Conservation (phyloP, 2,113 vertebrate genomes). For the Nothoprocta pentlandii region DNA sequence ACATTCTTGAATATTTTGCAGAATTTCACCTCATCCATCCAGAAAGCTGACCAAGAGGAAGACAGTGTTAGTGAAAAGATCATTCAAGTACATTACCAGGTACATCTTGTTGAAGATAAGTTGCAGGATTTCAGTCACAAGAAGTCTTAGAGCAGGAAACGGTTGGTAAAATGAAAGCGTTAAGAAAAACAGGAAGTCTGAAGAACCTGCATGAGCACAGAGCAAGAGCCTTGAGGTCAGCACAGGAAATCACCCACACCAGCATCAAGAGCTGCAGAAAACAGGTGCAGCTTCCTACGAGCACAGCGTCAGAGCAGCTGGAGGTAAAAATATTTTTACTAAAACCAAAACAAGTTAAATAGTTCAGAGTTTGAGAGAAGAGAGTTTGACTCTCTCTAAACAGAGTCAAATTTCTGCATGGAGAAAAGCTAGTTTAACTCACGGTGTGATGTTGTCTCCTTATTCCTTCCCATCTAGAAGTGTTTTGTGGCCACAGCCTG, state of each 20-base stretch:
- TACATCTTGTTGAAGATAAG: background rate
- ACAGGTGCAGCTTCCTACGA: background rate
- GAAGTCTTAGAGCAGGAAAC: background rate
- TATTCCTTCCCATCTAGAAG: background rate
- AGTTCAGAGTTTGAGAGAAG: no score
- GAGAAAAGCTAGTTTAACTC: background rate
- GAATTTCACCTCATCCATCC: background rate
- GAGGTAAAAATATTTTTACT: background rate
- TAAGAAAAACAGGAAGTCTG: slow-evolving; percentile 45
- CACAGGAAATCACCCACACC: background rate
- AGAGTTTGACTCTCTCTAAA: background rate
- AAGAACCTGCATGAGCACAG: background rate
- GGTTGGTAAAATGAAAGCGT: background rate
- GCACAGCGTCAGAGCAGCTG: rapidly evolving
- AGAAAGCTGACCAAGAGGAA: background rate
- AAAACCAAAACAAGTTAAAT: background rate
- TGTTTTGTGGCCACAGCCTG: background rate
- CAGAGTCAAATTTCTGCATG: rapidly evolving
- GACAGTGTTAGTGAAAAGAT: background rate
- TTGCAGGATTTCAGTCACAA: rapidly evolving
- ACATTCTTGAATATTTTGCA: background rate
- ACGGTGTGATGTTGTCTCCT: background rate
- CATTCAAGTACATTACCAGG: background rate
- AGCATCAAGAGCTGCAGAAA: background rate
- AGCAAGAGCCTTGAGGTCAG: background rate